Base-by-base conservation (phyloP, 2,888 invertebrate genomes). In the Gymnoscelis rufifasciata region DNA sequence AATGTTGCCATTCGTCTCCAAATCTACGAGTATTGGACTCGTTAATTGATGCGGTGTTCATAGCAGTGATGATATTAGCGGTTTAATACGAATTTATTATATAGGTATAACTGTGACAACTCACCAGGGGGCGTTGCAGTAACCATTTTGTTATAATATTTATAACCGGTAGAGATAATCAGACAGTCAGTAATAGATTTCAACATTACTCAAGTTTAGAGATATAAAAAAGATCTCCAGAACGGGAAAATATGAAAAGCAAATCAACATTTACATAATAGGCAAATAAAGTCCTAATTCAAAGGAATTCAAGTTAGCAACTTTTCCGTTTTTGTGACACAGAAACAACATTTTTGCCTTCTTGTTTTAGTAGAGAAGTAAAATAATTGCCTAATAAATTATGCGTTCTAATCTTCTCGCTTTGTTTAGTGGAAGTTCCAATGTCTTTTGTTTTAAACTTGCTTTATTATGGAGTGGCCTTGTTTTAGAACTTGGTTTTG, bases 301-400 rank as follows among this genome's bases (percentile, higher is more conserved):
- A 19, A 35, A 35, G 11, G n/a, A 35, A 35, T 19, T 23, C 35
- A 41, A 40, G 47, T 55, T 55, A 36, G 26, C 10, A 23, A 26
- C 36, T 35, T 41, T 35, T 42, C 33, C 12, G 19, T 14, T 58
- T 58, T 54, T 35, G 19, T 35, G 35, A 19, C 13, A 33, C 33
- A 44, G 42, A 51, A 50, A 35, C 43, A 52, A 50, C 43, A 55
- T 48, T 61, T 61, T 61, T 57, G 53, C 47, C 38, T 30, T 30
- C 47, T 54, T 37, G 44, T 50, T 59, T 50, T 57, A 58, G 54
- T 40, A 42, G 33, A 29, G 38, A 47, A 42, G 42, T 12, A 38
- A 62, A 58, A 62, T 62, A 58, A 66, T 63, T 61, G 62, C 60
- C 54, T 57, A 56, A 67, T 68, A 68, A 67, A 68, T 68, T 66